Percentiles rank a stretch among this genome's conserved stretches.
Conservation (phyloP, 1,140 invertebrate species). For the Drosophila watanabei region DNA sequence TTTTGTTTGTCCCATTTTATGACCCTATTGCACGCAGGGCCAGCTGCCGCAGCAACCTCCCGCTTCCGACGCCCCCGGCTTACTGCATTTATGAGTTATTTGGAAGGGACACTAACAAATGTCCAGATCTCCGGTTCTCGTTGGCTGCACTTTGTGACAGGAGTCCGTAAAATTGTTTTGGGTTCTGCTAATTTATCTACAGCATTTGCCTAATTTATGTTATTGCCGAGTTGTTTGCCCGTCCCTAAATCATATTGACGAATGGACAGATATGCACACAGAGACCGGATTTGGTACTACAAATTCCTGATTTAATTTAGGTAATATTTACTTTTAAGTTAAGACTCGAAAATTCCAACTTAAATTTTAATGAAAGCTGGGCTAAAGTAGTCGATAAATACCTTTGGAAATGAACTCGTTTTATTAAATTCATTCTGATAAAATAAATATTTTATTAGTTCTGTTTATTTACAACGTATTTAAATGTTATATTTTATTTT, state of each 20-base stretch:
- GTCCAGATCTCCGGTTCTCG: slow-evolving; percentile 48
- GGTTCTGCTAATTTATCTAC: slow-evolving; percentile 71
- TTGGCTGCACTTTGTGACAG: slow-evolving; percentile 65
- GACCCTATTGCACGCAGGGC: slow-evolving; percentile 59
- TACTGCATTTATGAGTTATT: slow-evolving; percentile 78
- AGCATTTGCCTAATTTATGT: slow-evolving; percentile 82
- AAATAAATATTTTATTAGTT: neutral
- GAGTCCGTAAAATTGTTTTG: slow-evolving; percentile 73
- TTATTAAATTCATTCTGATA: too few relatives aligned
- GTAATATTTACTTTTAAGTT: neutral
- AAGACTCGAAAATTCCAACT: neutral
- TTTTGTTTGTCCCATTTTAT: slow-evolving; percentile 59
- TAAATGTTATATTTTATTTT: neutral
- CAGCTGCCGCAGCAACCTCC: slow-evolving; percentile 53
- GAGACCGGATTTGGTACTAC: neutral
- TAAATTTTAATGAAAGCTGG: neutral
- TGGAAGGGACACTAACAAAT: slow-evolving; percentile 63
- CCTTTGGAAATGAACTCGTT: too few relatives aligned
- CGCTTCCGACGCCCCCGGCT: neutral
- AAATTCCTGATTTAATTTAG: neutral
- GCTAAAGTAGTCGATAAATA: neutral
- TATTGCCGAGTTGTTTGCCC: slow-evolving; percentile 45
- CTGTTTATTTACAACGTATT: too few relatives aligned
- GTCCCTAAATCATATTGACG: slow-evolving; percentile 68
- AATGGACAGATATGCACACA: slow-evolving; percentile 34